Percentiles rank a stretch among this genome's conserved stretches.
Conservation (phyloP, 64 coral and sea anemone genomes). For the Orbicella faveolata region DNA sequence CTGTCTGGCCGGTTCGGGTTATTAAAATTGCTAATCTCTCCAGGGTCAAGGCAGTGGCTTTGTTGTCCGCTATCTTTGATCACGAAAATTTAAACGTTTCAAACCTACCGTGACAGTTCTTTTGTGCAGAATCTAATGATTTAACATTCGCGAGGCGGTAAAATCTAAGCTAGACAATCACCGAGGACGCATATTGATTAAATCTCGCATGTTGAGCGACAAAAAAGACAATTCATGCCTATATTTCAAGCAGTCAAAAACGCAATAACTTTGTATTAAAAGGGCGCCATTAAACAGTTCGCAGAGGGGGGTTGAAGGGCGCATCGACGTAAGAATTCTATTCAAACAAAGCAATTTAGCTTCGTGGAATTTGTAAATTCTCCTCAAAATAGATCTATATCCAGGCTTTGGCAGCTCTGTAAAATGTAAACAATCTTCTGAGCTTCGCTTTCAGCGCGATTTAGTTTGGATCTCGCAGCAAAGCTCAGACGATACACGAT, state of each 20-base stretch:
- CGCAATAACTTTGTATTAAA: not conserved
- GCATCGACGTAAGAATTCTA: conserved; percentile 4
- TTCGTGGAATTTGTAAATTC: not conserved
- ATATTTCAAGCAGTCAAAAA: not conserved
- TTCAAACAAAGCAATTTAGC: conserved; percentile 1
- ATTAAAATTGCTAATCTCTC: not conserved
- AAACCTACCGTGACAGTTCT: not conserved
- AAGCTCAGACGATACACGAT: not conserved
- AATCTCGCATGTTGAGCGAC: not conserved
- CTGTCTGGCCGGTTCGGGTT: not conserved
- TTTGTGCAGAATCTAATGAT: not conserved
- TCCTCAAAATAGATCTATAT: not conserved
- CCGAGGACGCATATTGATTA: conserved; percentile 1
- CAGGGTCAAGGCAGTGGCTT: not conserved
- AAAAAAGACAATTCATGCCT: not conserved
- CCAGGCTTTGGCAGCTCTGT: not conserved
- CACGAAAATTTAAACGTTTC: conserved; percentile 9
- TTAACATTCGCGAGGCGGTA: not conserved
- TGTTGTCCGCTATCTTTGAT: not conserved
- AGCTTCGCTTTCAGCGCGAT: not conserved
- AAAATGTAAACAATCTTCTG: not conserved
- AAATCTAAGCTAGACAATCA: not conserved
- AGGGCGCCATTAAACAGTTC: not conserved
- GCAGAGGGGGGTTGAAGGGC: not conserved
- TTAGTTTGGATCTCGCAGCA: not conserved